Percentiles rank a stretch among this genome's conserved stretches.
These are phyloP conservation scores for Pyrrhia umbra DNA, from an alignment of 2,888 invertebrate genomes.

Conservation along the genomic window DNA sequence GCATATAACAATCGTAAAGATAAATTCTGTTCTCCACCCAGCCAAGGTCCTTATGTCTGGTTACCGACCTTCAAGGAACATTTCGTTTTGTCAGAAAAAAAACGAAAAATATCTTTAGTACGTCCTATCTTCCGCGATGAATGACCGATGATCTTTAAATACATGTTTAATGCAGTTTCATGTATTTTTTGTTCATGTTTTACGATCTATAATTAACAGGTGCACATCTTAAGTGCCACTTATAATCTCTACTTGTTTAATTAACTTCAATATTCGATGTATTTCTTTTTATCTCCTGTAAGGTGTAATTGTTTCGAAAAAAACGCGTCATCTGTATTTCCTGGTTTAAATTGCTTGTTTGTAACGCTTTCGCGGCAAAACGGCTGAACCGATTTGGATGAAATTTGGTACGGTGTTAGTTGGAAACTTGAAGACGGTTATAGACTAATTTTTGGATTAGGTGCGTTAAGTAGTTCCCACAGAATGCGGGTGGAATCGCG, in stretches of 20 bases:
- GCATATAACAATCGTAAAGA: not conserved
- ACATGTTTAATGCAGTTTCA: not conserved
- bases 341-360: too few species aligned
- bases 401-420: too few species aligned
- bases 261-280: not conserved
- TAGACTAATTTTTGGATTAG: not conserved
- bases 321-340: too few species aligned
- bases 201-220: constrained; percentile 14
- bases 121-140: not conserved
- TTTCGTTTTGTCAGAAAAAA: constrained; percentile 7
- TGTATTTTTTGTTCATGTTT: not conserved
- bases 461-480: not conserved
- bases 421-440: too few species aligned
- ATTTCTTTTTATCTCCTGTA: not conserved
- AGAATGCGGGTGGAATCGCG: too few species aligned
- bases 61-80: constrained; percentile 14
- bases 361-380: too few species aligned
- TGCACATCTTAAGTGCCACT: not conserved
- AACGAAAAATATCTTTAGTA: constrained; percentile 2
- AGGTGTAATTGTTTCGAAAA: too few species aligned
- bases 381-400: not conserved
- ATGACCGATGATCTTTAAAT: constrained; percentile 16
- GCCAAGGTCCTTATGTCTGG: constrained; percentile 23
- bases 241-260: not conserved
- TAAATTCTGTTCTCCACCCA: constrained; percentile 11